Evolutionary conservation across 2,113 vertebrate genomes (phyloP), one percentile per base, ranked within the genome.

Genomic region (Chitala chitala): DNA sequence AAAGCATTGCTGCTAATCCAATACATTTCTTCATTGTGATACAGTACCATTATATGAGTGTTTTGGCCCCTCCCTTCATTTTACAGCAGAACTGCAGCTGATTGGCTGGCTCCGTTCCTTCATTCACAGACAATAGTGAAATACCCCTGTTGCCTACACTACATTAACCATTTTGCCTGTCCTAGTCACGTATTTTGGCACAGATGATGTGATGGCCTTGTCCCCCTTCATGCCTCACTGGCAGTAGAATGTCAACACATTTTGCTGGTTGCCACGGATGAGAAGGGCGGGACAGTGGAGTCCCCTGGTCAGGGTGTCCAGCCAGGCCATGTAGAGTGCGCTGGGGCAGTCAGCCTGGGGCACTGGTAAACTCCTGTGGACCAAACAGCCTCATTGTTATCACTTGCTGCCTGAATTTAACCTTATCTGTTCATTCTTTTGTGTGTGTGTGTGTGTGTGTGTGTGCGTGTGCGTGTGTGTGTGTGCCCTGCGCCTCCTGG

Each of bases 231-330:
- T 13, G 2, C 22, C 72, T 89, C 78, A 90, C 73, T 89, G 88
- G 78, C 89, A 90, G 86, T 87, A 89, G 77, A 89, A 81, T 1
- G 84, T 91, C 56, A 89, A 82, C 0, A 85, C 82, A 5, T 89
- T 87, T 72, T 92, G 83, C 78, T 92, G 92, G 80, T 91, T 91
- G 50, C 90, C 87, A 74, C 83, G 77, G 58, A 89, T 90, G 48
- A 92, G 85, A 56, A 82, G 78, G 0, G 75, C 50, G 0, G 89
- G 89, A 22, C 85, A 87, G 75, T 78, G 80, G 0, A 90, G 85
- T 77, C 87, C 85, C 29, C 59, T 83, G 17, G 85, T 89, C 76
- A 91, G 79, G 0, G 77, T 79, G 26, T 91, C 85, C 79, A 92
- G 76, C 89, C 86, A 88, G 65, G 90, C 84, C 87, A 90, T 87